Evolutionary conservation across 2,888 invertebrate genomes (phyloP), one percentile per base, ranked within the genome.

Genomic region (Aleiodes alternator): DNA sequence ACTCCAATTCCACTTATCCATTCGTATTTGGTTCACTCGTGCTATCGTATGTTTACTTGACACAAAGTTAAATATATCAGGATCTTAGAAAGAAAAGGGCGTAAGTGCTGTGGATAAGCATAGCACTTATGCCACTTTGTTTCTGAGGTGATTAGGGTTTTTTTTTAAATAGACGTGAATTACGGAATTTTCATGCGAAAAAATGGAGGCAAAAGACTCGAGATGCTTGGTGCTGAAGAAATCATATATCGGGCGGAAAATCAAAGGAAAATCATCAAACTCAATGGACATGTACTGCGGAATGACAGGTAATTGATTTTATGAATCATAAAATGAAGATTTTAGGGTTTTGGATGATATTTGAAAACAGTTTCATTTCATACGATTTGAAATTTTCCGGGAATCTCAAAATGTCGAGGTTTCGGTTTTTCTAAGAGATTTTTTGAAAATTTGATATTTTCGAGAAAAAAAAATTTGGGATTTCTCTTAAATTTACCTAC

Each of bases 241-340:
- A 79, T 80, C 72, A 82, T 80, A 61, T 78, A 79, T 64, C 78
- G 79, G 12, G 73, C 76, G 48, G 80, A 81, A 70, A 83, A 80
- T 81, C 81, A 80, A 69, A 78, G 80, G 50, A 76, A 77, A 48
- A 82, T 80, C 69, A 57, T 68, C 55, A 80, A 72, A 11, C 61
- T 80, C 56, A 79, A 80, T 56, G 75, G 78, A 79, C 77, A 66
- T 66, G 48, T 66, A 7, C 66, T 66, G 16, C 50, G 29, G 14
- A 50, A 12, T 23, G 48, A 72, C n/a, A 59, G 72, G 79, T 79
- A 12, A 79, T 76, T 73, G 23, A 34, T 34, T 34, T 34, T 34
- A 34, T 34, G 34, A 34, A 23, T 23, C 23, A 23, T 23, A 23
- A 6, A 34, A n/a, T 6, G 34, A 16, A 55, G 14, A 31, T 5